Base-by-base conservation (phyloP, 2,797 vertebrate species). In the Anguilla pacifica region DNA sequence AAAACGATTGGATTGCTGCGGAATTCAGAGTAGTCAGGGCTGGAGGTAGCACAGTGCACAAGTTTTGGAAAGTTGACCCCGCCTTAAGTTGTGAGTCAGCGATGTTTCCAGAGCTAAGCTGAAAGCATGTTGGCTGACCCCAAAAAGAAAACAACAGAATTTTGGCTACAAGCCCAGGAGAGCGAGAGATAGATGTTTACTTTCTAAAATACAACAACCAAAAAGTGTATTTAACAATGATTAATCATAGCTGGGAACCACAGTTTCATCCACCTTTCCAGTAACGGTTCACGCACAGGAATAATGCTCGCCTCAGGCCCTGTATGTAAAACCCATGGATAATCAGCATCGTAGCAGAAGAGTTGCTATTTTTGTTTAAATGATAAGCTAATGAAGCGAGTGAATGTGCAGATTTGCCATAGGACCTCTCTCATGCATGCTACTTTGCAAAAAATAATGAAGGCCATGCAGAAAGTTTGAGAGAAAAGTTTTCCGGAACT, bases 111-210 rank as follows among this genome's bases (percentile, higher is more conserved):
- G 3, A 79, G 13, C 35, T 15, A 43, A n/a, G 35, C 31, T 79
- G 35, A 79, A 11, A 79, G 35, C 74, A 79, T 79, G 19, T 15
- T 79, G 28, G 35, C 35, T 43, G 74, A 79, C 74, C 74, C 35
- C 35, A 46, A 25, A 79, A 17, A 46, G 13, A 79, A 13, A 35
- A 43, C 74, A 74, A 74, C 31, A 39, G 28, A 15, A 74, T 74
- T 79, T 79, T 79, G 74, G 74, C 74, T 15, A 79, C 13, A 39
- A 79, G 74, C 74, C 74, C 35, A 79, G 74, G 35, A 79, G 74
- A 6, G 35, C 25, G 35, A 79, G 15, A 72, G 67, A 72, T 31
- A 72, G 31, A 79, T 79, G 35, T 79, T 79, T 79, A 79, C 39
- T 35, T 35, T 79, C 74, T 22, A 79, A 79, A 79, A 79, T 79